Conservation (phyloP, 2,888 invertebrate species). For the Melipona beecheii region DNA sequence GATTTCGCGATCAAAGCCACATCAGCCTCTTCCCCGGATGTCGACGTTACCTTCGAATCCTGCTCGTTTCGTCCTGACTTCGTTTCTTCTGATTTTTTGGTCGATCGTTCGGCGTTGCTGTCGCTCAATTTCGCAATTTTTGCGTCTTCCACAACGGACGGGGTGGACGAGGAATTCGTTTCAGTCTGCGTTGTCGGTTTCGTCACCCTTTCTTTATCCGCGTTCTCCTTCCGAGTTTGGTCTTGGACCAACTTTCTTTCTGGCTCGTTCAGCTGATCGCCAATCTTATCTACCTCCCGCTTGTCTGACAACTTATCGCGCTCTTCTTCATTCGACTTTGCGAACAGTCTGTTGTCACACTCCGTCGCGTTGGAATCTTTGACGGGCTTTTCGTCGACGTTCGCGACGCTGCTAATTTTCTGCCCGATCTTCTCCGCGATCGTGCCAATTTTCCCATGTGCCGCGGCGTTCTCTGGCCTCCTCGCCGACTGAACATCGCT, state of each 20-base stretch:
- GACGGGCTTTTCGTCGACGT: background rate
- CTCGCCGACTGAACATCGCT: constrained; percentile 1
- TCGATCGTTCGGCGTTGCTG: background rate
- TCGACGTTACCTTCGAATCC: background rate
- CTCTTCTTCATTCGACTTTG: constrained; percentile 4
- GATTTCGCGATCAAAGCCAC: background rate
- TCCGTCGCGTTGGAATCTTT: constrained; percentile 1
- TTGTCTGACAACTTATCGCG: background rate
- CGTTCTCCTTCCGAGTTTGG: background rate
- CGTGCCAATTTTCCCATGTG: constrained; percentile 31
- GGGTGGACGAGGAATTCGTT: background rate
- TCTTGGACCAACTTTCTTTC: background rate
- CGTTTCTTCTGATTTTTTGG: background rate
- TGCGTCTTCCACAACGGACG: background rate
- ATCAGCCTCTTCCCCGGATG: constrained; percentile 12
- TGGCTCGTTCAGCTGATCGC: constrained; percentile 14
- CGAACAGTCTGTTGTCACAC: constrained; percentile 20
- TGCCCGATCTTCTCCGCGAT: background rate
- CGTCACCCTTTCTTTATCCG: background rate
- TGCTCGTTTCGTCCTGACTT: constrained; percentile 6
- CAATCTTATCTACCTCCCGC: background rate
- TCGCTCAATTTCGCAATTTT: no score
- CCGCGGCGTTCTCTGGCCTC: constrained; percentile 53
- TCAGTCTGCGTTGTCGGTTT: background rate
- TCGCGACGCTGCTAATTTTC: constrained; percentile 4